Conservation (phyloP, 2,888 invertebrate species). For the Brachycybe producta region DNA sequence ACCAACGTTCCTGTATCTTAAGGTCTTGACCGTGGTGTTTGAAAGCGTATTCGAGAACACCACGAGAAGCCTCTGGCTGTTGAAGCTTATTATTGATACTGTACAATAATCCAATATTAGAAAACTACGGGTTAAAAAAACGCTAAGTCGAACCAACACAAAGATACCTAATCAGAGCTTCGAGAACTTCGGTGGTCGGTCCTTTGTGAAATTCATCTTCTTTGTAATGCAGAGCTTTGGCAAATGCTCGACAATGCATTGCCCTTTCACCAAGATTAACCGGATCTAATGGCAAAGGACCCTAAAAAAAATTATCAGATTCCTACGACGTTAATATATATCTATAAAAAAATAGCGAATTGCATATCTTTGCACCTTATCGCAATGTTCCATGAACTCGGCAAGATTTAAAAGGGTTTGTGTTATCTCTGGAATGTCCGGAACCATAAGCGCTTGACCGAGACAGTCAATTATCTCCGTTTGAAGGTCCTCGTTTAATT, state of each 20-base stretch:
- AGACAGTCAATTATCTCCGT: slow-evolving; percentile 72
- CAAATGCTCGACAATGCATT: slow-evolving; percentile 78
- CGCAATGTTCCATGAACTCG: slow-evolving; percentile 99
- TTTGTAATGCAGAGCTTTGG: slow-evolving; percentile 72
- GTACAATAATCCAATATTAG: slow-evolving; percentile 34
- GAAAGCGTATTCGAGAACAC: slow-evolving; percentile 74
- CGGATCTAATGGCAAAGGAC: slow-evolving; percentile 77
- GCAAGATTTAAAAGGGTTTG: slow-evolving; percentile 93
- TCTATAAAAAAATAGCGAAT: background rate
- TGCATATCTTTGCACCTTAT: slow-evolving; percentile 41
- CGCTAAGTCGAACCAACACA: background rate
- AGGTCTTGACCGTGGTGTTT: slow-evolving; percentile 52
- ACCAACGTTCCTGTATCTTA: slow-evolving; percentile 77
- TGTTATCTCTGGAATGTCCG: slow-evolving; percentile 88
- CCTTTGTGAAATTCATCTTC: slow-evolving; percentile 85
- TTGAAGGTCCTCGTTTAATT: slow-evolving; percentile 65
- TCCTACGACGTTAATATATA: background rate
- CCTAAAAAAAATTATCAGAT: slow-evolving; percentile 37
- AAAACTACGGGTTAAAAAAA: background rate
- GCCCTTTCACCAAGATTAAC: slow-evolving; percentile 81
- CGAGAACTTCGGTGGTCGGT: slow-evolving; percentile 73
- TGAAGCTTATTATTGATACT: slow-evolving; percentile 93
- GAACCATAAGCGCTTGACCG: slow-evolving; percentile 77
- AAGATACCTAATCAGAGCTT: slow-evolving; percentile 60
- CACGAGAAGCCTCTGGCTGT: slow-evolving; percentile 95